phyloP scores from a whole-genome alignment of 2,113 vertebrate genomes.

The Xenotilapia longispinis region DNA sequence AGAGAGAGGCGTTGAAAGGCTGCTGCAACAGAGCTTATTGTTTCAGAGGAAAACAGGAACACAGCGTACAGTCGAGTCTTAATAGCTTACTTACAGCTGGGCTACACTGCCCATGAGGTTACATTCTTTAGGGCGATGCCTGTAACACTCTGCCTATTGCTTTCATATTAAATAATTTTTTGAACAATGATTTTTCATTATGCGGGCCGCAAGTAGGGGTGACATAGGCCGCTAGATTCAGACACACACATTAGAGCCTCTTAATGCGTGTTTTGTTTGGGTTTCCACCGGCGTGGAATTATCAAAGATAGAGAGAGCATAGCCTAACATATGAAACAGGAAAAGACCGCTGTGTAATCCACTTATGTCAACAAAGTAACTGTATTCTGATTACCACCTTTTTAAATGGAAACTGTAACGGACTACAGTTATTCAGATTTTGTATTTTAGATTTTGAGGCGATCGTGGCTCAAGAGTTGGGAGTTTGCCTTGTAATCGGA shows the following conservation, averaged over 20 bases:
- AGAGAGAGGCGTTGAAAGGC: too few species aligned
- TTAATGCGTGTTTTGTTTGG: not conserved
- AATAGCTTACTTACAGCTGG: not conserved
- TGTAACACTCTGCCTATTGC: not conserved
- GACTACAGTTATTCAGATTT: not conserved
- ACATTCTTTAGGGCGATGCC: not conserved
- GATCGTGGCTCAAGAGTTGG: not conserved
- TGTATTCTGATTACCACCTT: not conserved
- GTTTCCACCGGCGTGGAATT: not conserved
- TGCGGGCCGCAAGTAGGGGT: not conserved
- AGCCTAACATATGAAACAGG: not conserved
- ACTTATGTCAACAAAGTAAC: not conserved
- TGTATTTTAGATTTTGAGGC: not conserved
- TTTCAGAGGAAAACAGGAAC: accelerated
- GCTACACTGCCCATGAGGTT: accelerated
- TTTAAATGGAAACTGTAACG: not conserved
- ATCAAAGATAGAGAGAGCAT: not conserved
- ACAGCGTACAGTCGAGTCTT: not conserved
- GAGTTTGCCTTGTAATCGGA: accelerated
- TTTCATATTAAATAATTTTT: not conserved
- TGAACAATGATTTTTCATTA: not conserved
- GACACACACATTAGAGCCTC: not conserved
- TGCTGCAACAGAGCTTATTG: accelerated
- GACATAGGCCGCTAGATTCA: not conserved
- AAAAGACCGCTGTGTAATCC: not conserved